A percentile compares a stretch with the other conserved stretches of the same genome.
Conservation (phyloP, 2,888 invertebrate species). For the Frankliniella intonsa region DNA sequence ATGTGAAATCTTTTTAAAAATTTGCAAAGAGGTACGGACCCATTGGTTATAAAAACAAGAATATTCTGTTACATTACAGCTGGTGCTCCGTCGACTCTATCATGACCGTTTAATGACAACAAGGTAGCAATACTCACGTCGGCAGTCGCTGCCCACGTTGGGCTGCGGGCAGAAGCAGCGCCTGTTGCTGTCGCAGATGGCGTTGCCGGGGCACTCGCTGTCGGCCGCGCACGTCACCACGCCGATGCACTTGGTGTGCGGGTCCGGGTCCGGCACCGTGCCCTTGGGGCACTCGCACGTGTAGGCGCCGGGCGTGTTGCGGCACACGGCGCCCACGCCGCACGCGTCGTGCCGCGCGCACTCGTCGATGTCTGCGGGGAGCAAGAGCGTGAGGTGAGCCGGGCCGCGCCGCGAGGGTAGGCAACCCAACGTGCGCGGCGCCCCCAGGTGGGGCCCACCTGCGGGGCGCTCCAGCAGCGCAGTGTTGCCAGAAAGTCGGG, state of each 20-base stretch:
- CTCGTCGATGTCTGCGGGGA: slow-evolving; percentile 68
- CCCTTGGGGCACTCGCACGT: slow-evolving; percentile 77
- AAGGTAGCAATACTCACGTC: slow-evolving; percentile 62
- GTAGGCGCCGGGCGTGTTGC: slow-evolving; percentile 71
- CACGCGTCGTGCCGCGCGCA: slow-evolving; percentile 67
- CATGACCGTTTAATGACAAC: no score
- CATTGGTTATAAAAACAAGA: no score
- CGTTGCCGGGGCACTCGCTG: slow-evolving; percentile 83
- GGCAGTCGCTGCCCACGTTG: slow-evolving; percentile 84
- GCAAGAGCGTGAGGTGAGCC: background rate
- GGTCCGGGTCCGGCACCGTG: slow-evolving; percentile 77
- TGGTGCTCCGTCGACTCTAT: no score
- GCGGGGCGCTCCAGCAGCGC: background rate
- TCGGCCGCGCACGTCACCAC: slow-evolving; percentile 71
- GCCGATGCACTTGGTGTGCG: slow-evolving; percentile 73
- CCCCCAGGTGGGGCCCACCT: background rate
- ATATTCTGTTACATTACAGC: no score
- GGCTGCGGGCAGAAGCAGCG: slow-evolving; percentile 87
- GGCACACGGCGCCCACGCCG: slow-evolving; percentile 75
- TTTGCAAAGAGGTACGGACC: no score
- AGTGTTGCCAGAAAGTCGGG: background rate
- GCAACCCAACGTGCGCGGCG: background rate
- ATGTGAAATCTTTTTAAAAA: no score
- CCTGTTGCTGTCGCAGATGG: slow-evolving; percentile 71
- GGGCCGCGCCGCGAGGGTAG: background rate